Percentiles rank a stretch among this genome's conserved stretches.
phyloP scores from a whole-genome alignment of 2,797 vertebrate genomes.

The Pogoniulus pusillus region DNA sequence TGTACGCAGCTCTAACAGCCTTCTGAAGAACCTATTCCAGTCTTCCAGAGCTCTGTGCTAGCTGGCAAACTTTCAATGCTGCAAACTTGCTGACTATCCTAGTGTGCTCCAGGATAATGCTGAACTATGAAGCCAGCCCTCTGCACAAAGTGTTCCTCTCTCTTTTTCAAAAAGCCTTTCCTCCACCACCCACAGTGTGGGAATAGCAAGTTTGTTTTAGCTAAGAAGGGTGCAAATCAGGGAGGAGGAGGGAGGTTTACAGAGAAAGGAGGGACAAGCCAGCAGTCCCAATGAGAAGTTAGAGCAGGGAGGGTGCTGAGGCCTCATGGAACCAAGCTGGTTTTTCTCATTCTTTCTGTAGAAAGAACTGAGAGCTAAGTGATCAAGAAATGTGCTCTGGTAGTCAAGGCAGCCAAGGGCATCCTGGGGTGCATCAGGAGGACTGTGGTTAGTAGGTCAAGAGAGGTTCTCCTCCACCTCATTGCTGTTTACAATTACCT shows the following conservation, averaged over 20 bases:
- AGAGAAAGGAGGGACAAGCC: neutral
- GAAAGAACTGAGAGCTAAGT: neutral
- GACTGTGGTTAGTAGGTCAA: too few relatives aligned
- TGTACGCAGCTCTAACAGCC: neutral
- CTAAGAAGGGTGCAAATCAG: neutral
- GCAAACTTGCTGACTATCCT: constrained; percentile 22
- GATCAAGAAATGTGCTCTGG: neutral
- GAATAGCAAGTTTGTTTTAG: neutral
- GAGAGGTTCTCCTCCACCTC: too few relatives aligned
- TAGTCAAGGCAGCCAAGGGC: too few relatives aligned
- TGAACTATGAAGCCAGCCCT: constrained; percentile 27
- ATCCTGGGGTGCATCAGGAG: too few relatives aligned
- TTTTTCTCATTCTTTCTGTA: neutral
- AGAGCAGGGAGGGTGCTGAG: neutral
- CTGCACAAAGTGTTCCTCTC: neutral
- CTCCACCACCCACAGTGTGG: constrained; percentile 27
- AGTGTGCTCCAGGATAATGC: constrained; percentile 24
- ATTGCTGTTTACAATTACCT: too few relatives aligned
- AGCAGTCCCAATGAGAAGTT: neutral
- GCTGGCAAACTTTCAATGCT: constrained; percentile 30
- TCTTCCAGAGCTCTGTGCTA: constrained; percentile 33
- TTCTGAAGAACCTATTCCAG: constrained; percentile 27
- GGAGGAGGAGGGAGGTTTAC: neutral
- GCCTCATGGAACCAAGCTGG: neutral
- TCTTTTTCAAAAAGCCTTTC: neutral